These are phyloP conservation scores for Zophobas atratus DNA, from an alignment of 1,140 invertebrate species.

Conservation along the genomic window DNA sequence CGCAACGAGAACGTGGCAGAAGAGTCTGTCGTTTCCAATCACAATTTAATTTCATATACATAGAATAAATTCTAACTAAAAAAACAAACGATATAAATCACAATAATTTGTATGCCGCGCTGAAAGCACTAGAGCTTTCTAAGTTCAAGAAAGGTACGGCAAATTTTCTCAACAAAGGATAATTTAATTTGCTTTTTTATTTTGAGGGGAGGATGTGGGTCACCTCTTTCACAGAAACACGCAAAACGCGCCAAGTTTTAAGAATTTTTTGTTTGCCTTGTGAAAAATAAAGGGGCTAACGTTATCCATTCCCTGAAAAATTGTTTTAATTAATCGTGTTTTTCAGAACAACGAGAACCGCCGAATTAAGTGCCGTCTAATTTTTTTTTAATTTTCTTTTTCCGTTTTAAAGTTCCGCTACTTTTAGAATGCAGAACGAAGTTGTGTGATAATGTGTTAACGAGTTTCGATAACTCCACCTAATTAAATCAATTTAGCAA, in stretches of 20 bases:
- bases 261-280: constrained; percentile 8
- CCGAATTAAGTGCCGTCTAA: not conserved
- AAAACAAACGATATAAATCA: constrained; percentile 30
- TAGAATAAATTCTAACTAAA: not conserved
- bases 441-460: constrained; percentile 26
- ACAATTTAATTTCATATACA: not conserved
- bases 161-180: constrained; percentile 34
- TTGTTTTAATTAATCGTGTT: constrained; percentile 26
- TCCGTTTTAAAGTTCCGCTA: not conserved
- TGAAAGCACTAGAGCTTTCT: constrained; percentile 12
- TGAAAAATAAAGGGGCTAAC: not conserved
- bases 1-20: not conserved
- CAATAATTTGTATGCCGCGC: constrained; percentile 25
- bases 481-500: constrained; percentile 47
- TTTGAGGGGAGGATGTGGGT: constrained; percentile 25
- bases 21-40: not conserved
- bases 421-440: not conserved
- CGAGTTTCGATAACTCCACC: constrained; percentile 38
- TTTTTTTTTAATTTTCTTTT: not conserved
- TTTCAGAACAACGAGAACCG: not conserved
- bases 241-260: constrained; percentile 12
- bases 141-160: constrained; percentile 26
- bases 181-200: constrained; percentile 38
- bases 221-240: not conserved
- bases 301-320: not conserved